Conservation (phyloP, 2,888 invertebrate genomes). For the Amphipoea lucens region DNA sequence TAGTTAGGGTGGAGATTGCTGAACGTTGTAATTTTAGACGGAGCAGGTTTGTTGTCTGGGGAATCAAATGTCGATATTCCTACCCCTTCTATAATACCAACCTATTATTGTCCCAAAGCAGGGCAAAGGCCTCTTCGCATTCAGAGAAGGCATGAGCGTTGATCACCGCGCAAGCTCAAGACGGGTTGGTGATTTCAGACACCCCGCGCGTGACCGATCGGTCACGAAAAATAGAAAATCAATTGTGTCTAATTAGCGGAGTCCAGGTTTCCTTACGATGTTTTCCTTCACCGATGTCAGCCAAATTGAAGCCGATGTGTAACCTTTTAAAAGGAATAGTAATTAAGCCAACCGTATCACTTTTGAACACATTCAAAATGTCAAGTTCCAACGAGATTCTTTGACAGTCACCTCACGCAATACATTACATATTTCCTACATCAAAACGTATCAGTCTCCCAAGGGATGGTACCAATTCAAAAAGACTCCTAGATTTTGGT, state of each 20-base stretch:
- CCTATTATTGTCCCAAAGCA: not conserved
- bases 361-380: not conserved
- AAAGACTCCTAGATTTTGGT: not conserved
- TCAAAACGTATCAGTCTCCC: not conserved
- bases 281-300: not conserved
- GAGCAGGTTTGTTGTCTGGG: not conserved
- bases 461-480: not conserved
- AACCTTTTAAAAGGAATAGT: not conserved
- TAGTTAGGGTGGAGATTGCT: constrained; percentile 10
- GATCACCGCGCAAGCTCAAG: not conserved
- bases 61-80: constrained; percentile 4
- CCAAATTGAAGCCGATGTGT: not conserved
- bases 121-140: not conserved
- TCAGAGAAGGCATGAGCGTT: not conserved
- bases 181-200: not conserved
- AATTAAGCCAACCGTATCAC: not conserved
- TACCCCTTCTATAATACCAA: not conserved
- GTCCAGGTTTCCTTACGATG: not conserved
- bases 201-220: no score
- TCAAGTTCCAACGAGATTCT: not conserved
- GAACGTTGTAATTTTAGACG: constrained; percentile 6
- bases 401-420: not conserved
- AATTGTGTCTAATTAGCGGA: no score
- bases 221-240: no score
- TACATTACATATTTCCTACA: not conserved